These are phyloP conservation scores for Bombus sibiricus DNA, from an alignment of 1,140 invertebrate genomes.

Conservation along the genomic window DNA sequence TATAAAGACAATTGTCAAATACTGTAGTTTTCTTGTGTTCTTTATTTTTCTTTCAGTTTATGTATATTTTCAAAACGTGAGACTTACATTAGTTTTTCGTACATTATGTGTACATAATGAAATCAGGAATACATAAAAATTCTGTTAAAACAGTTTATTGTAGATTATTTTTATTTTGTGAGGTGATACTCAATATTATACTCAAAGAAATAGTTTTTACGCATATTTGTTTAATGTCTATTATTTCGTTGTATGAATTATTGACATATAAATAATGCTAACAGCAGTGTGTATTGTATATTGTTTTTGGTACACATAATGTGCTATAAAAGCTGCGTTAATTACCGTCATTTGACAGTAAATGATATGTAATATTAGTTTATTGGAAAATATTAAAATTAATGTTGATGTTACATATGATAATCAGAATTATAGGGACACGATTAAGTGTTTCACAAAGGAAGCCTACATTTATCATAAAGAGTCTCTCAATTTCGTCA, in stretches of 20 bases:
- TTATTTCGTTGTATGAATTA: not conserved
- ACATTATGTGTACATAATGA: slow-evolving; percentile 28
- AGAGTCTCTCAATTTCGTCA: slow-evolving; percentile 21
- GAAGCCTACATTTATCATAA: slow-evolving; percentile 35
- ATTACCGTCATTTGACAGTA: slow-evolving; percentile 25
- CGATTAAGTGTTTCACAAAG: slow-evolving; percentile 8
- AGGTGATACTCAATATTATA: slow-evolving; percentile 26
- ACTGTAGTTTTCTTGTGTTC: not conserved
- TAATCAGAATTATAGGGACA: slow-evolving; percentile 19
- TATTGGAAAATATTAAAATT: slow-evolving; percentile 51
- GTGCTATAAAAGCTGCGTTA: slow-evolving; percentile 34
- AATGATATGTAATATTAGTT: slow-evolving; percentile 28
- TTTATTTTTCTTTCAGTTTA: not conserved
- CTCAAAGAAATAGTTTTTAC: not conserved
- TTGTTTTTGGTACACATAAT: slow-evolving; percentile 43
- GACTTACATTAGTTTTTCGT: not conserved
- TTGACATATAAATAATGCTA: not conserved
- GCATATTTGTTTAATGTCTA: not conserved
- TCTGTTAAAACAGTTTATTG: not conserved
- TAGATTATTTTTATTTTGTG: not conserved
- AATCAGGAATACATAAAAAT: not conserved
- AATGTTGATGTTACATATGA: slow-evolving; percentile 62
- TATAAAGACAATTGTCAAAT: not conserved
- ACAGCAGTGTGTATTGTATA: slow-evolving; percentile 1
- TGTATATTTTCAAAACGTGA: not conserved